Percentiles rank a stretch among this genome's conserved stretches.
Evolutionary conservation across 2,888 invertebrate species (phyloP).

Genomic region (Ceriagrion tenellum): DNA sequence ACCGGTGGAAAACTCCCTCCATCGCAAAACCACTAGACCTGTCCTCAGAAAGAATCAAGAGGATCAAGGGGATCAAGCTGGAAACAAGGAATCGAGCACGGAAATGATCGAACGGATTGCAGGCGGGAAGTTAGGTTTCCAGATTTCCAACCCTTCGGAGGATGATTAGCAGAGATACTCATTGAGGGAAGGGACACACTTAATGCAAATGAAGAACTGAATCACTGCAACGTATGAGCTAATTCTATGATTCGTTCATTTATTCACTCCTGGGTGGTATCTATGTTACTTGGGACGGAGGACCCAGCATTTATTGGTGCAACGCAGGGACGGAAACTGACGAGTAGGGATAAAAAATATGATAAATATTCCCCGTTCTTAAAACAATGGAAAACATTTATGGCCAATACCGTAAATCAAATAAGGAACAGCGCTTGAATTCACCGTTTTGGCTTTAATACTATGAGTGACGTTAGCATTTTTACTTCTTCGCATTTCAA

Average conservation of each 20-base stretch:
- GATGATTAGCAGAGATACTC: neutral
- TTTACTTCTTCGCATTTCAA: too few relatives aligned
- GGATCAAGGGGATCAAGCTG: neutral
- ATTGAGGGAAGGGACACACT: neutral
- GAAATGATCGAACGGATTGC: too few relatives aligned
- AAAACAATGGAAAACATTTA: too few relatives aligned
- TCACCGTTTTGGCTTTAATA: too few relatives aligned
- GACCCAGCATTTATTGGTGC: neutral
- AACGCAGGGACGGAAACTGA: neutral
- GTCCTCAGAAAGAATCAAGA: neutral
- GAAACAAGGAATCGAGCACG: too few relatives aligned
- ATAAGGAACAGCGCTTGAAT: too few relatives aligned
- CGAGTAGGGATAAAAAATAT: too few relatives aligned
- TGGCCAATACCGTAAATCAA: too few relatives aligned
- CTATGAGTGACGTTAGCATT: too few relatives aligned
- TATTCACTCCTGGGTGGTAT: neutral
- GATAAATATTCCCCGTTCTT: too few relatives aligned
- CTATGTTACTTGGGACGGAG: neutral
- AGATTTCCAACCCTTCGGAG: neutral
- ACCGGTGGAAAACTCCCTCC: neutral
- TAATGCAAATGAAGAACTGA: neutral
- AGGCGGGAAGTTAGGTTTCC: neutral
- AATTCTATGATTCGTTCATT: neutral
- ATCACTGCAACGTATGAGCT: neutral
- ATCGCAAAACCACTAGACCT: neutral